Percentiles rank a stretch among this genome's conserved stretches.
These are phyloP conservation scores for Holothuria scabra DNA, from an alignment of 53 echinoderm and acorn worm genomes.

Conservation along the genomic window DNA sequence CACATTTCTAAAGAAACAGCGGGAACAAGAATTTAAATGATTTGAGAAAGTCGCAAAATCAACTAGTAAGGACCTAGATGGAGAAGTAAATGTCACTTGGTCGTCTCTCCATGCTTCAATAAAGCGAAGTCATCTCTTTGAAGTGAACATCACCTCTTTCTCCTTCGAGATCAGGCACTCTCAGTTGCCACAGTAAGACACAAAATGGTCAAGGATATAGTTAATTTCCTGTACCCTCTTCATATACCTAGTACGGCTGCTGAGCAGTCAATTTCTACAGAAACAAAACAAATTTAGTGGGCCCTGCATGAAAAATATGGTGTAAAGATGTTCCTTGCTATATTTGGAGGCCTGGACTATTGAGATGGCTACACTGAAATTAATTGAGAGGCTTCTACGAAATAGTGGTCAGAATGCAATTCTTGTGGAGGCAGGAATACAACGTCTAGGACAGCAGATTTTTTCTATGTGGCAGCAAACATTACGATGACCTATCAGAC, in stretches of 20 bases:
- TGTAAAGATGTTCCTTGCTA: conserved; percentile 49
- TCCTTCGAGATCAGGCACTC: not conserved
- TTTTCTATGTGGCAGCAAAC: conserved; percentile 34
- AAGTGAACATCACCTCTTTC: not conserved
- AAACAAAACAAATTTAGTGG: conserved; percentile 58
- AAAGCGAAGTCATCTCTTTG: not conserved
- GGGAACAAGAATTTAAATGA: not conserved
- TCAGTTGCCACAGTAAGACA: conserved; percentile 7
- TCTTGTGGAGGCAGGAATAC: conserved; percentile 41
- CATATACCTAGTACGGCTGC: conserved; percentile 42
- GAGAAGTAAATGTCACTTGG: conserved; percentile 17
- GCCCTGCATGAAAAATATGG: conserved; percentile 45
- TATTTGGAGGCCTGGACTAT: conserved; percentile 56
- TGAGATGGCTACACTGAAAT: conserved; percentile 41
- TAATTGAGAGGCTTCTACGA: conserved; percentile 23
- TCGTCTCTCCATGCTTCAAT: conserved; percentile 43
- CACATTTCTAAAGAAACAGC: not conserved
- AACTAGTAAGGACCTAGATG: not conserved
- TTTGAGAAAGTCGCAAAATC: not conserved
- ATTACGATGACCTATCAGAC: conserved; percentile 45
- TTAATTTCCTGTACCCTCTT: conserved; percentile 41
- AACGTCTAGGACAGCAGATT: conserved; percentile 50
- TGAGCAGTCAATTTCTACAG: conserved; percentile 50
- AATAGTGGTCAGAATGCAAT: conserved; percentile 50
- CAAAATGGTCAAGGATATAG: conserved; percentile 19